phyloP scores from a whole-genome alignment of 2,797 vertebrate genomes.

The Todus mexicanus region DNA sequence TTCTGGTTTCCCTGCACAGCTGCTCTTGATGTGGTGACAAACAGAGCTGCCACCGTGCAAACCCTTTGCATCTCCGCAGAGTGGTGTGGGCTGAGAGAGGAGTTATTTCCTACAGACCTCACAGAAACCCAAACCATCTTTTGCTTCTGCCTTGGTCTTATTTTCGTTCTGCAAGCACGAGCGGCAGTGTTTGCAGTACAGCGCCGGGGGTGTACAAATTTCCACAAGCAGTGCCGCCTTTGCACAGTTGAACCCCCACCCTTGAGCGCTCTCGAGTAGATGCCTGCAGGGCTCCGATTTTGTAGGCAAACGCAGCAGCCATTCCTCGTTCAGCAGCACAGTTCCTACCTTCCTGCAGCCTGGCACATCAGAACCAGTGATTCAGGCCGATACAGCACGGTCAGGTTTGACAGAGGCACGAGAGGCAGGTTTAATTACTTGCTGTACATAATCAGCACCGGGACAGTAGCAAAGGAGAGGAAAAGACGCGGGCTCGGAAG shows the following conservation, averaged over 20 bases:
- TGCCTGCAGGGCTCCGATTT: not conserved
- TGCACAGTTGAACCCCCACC: not conserved
- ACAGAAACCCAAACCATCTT: not conserved
- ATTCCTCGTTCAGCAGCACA: not conserved
- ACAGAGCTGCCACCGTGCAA: not conserved
- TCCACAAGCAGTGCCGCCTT: not conserved
- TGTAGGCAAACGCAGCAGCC: not conserved
- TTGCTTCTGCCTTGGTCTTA: not conserved
- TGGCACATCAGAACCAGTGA: not conserved
- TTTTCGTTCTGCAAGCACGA: not conserved
- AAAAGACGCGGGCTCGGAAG: not conserved
- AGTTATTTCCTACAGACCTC: not conserved
- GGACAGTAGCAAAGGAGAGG: not conserved
- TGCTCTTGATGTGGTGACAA: not conserved
- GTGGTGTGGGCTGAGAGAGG: not conserved
- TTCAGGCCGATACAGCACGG: accelerated
- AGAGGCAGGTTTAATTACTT: not conserved
- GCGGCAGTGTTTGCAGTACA: not conserved
- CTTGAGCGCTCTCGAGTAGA: not conserved
- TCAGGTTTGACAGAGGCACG: not conserved
- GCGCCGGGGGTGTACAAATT: not conserved
- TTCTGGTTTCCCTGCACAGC: not conserved
- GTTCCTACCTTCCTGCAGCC: not conserved
- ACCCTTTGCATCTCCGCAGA: slow-evolving; percentile 3
- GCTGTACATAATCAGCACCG: not conserved